Base-by-base conservation (phyloP, 2,797 vertebrate species). In the Sebastes umbrosus region DNA sequence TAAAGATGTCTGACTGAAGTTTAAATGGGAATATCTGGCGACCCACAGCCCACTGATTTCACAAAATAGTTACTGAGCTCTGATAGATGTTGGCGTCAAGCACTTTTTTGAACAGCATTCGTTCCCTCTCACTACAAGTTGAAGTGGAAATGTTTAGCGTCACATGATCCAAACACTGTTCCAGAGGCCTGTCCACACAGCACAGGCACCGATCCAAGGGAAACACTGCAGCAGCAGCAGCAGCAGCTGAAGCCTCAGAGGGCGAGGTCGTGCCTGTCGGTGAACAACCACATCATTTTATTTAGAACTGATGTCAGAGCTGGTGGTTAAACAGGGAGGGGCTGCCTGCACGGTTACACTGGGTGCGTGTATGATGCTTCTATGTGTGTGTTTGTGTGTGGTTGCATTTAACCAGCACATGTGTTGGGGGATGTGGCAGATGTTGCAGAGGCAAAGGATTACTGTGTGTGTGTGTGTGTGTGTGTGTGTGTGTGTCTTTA, bases 221-320 rank as follows among this genome's bases (percentile, higher is more conserved):
- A 91, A 92, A 91, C 85, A 87, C 70, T 69, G 32, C 32, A 34
- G 32, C 32, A 34, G 34, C 32, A 32, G 32, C 34, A 34, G 93
- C 77, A 79, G 74, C 81, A 84, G 87, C 76, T 81, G 80, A 9
- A 66, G 77, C 63, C 73, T 88, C 77, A 32, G 78, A 88, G 90
- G 85, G 87, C 34, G 82, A 87, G 80, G 87, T 71, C 73, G 73
- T 62, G 87, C 79, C 80, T 82, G 68, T 87, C 58, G 25, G 77
- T 74, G 83, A 90, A 69, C 80, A 77, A 86, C 87, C 87, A 36
- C 85, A 88, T 77, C 59, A 80, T 89, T 88, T 90, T 88, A 93
- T 95, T 93, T 93, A 92, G 88, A 89, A 79, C 79, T 93, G 88
- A 92, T 93, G 92, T 92, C 93, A 93, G 83, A 78, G 77, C 85